Evolutionary conservation across 1,140 invertebrate species (phyloP).

Genomic region (Diachasma alloeum): DNA sequence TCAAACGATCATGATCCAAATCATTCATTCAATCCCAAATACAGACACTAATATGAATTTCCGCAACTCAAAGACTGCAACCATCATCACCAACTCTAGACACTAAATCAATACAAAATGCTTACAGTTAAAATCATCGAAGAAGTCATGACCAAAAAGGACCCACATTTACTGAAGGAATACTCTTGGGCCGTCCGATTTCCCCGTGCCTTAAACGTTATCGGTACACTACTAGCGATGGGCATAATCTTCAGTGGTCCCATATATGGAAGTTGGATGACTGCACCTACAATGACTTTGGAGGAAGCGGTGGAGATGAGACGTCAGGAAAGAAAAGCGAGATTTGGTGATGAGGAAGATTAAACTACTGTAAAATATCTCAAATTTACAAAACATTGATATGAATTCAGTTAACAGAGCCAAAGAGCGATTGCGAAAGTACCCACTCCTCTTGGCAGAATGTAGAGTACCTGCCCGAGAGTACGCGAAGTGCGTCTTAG

Average conservation of each 20-base stretch:
- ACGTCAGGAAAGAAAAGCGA: background rate
- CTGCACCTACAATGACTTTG: background rate
- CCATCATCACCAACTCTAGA: no score
- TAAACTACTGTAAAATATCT: slow-evolving; percentile 31
- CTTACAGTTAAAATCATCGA: background rate
- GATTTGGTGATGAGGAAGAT: background rate
- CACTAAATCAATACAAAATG: background rate
- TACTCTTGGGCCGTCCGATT: slow-evolving; percentile 63
- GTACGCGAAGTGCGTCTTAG: slow-evolving; percentile 82
- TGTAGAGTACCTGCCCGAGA: slow-evolving; percentile 73
- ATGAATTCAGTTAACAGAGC: slow-evolving; percentile 86
- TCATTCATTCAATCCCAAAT: no score
- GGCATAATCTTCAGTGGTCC: slow-evolving; percentile 73
- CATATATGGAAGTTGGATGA: slow-evolving; percentile 73
- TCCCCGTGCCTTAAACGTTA: slow-evolving; percentile 60
- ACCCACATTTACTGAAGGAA: slow-evolving; percentile 40
- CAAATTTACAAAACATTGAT: slow-evolving; percentile 26
- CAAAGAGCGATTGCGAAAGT: slow-evolving; percentile 74
- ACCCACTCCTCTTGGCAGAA: slow-evolving; percentile 75
- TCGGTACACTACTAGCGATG: slow-evolving; percentile 59
- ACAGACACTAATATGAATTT: no score
- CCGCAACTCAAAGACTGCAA: no score
- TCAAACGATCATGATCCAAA: no score
- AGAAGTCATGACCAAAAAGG: slow-evolving; percentile 24
- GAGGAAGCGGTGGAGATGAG: slow-evolving; percentile 6